Conservation (phyloP, 2,797 vertebrate species). For the Loris lydekkerianus region DNA sequence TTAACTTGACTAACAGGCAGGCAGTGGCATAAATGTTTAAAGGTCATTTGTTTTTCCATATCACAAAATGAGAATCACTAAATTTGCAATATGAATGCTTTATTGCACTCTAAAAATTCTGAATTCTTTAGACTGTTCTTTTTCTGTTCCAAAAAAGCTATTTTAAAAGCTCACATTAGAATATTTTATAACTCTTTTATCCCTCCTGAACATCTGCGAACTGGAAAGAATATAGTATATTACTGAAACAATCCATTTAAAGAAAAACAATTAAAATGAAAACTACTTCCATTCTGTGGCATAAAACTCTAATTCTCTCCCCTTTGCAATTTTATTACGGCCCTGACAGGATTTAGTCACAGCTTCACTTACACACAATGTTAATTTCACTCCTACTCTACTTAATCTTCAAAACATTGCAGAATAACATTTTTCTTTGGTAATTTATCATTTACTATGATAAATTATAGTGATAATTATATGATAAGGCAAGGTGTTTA, state of each 20-base stretch:
- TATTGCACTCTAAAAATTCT: conserved; percentile 79
- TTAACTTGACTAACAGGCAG: conserved; percentile 70
- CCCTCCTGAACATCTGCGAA: conserved; percentile 83
- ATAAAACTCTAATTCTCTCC: conserved; percentile 82
- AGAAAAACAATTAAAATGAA: conserved; percentile 83
- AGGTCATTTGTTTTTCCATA: conserved; percentile 76
- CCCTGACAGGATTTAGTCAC: conserved; percentile 82
- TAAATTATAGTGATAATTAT: neutral
- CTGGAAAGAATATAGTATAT: conserved; percentile 79
- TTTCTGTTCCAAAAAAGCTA: conserved; percentile 78
- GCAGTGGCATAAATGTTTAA: conserved; percentile 64
- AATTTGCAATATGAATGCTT: conserved; percentile 74
- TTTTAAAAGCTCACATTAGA: conserved; percentile 83
- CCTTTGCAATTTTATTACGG: conserved; percentile 81
- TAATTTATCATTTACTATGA: conserved; percentile 80
- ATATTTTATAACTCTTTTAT: conserved; percentile 83
- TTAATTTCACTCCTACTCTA: conserved; percentile 82
- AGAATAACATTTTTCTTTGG: conserved; percentile 76
- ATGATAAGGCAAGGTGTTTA: conserved; percentile 79
- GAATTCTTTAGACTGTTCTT: conserved; percentile 74
- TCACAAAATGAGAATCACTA: conserved; percentile 70
- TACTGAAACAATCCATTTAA: conserved; percentile 84
- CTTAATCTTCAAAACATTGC: conserved; percentile 83
- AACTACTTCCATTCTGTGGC: conserved; percentile 75
- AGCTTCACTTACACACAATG: conserved; percentile 80